phyloP scores from a whole-genome alignment of 2,888 invertebrate species.

The Drosophila mimica region DNA sequence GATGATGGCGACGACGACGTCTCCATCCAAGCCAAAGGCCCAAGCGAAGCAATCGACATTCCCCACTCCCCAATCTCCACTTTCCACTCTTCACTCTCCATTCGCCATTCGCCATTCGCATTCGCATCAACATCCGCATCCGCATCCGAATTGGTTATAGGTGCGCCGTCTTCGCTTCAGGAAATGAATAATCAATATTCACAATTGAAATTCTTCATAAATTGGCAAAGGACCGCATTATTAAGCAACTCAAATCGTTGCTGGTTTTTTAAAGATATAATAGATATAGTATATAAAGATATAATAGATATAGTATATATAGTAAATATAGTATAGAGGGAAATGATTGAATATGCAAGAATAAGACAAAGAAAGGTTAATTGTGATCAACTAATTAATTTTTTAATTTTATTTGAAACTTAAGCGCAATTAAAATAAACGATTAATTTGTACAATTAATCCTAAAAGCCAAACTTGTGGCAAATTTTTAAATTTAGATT shows the following conservation, averaged over 20 bases:
- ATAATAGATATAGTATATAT: too few species aligned
- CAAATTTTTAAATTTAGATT: background rate
- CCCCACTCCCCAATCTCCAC: background rate
- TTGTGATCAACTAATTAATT: background rate
- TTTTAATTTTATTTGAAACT: background rate
- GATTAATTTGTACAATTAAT: background rate
- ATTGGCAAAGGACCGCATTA: conserved; percentile 59
- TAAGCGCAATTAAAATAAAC: background rate
- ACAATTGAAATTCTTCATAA: conserved; percentile 73
- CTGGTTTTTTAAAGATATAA: background rate
- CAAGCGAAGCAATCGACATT: conserved; percentile 42
- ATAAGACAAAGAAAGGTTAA: background rate
- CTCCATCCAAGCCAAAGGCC: conserved; percentile 39
- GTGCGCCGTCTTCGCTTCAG: conserved; percentile 53
- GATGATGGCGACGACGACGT: conserved; percentile 48
- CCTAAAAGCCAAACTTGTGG: too few species aligned
- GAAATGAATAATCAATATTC: conserved; percentile 77
- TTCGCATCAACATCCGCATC: conserved; percentile 22
- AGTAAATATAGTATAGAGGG: too few species aligned
- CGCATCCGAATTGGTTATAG: conserved; percentile 44
- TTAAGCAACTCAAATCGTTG: conserved; percentile 12
- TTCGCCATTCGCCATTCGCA: conserved; percentile 22
- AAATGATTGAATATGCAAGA: conserved; percentile 6
- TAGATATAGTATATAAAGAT: too few species aligned
- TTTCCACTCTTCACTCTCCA: too few species aligned